A percentile compares a stretch with the other conserved stretches of the same genome.
phyloP scores from a whole-genome alignment of 1,140 invertebrate species.

The Calycopis cecrops region DNA sequence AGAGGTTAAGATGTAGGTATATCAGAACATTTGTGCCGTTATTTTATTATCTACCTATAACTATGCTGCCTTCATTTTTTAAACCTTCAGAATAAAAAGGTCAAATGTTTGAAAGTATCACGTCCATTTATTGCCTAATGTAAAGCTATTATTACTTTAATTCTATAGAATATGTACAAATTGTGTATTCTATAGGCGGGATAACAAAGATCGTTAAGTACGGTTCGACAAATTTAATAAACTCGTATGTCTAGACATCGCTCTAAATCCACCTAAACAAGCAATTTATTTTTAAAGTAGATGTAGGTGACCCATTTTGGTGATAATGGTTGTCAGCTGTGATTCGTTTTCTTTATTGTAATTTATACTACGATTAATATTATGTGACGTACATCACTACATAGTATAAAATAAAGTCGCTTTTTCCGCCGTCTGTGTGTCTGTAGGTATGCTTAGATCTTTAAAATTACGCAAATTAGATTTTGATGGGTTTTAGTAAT shows the following conservation, averaged over 20 bases:
- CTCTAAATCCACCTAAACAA: background rate
- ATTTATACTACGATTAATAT: too few relatives aligned
- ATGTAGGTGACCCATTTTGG: background rate
- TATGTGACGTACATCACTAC: too few relatives aligned
- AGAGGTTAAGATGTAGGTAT: too few relatives aligned
- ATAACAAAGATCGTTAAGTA: constrained; percentile 1
- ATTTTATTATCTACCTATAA: too few relatives aligned
- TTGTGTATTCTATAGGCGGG: background rate
- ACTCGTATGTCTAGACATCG: background rate
- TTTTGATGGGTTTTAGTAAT: too few relatives aligned
- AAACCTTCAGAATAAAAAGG: background rate
- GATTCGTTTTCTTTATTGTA: background rate
- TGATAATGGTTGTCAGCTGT: background rate
- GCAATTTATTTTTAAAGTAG: background rate
- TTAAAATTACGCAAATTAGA: too few relatives aligned
- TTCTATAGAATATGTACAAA: background rate
- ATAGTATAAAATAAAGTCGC: too few relatives aligned
- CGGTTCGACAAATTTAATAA: constrained; percentile 1
- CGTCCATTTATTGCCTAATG: background rate
- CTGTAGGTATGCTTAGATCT: too few relatives aligned
- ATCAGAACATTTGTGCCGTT: too few relatives aligned
- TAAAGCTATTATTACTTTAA: background rate
- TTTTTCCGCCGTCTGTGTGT: too few relatives aligned
- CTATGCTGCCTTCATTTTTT: too few relatives aligned
- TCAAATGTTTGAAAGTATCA: background rate